A percentile compares a stretch with the other conserved stretches of the same genome.
These are phyloP conservation scores for Brienomyrus longianalis DNA, from an alignment of 2,113 vertebrate genomes.

Conservation along the genomic window DNA sequence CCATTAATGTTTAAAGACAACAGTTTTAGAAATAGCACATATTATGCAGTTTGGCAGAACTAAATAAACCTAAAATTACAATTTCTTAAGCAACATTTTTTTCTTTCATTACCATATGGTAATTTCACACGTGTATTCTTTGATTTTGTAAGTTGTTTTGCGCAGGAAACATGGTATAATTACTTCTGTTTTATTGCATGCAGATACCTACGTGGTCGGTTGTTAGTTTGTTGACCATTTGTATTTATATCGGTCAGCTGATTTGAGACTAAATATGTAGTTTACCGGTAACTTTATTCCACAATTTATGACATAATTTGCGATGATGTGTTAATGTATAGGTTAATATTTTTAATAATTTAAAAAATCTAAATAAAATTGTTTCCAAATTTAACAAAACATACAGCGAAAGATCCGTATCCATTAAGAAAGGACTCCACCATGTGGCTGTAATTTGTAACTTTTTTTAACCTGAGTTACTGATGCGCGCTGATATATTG, in stretches of 20 bases:
- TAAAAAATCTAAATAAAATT: neutral
- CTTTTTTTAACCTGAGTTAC: neutral
- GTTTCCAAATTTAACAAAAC: neutral
- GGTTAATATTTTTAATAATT: neutral
- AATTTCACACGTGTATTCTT: neutral
- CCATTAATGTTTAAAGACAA: neutral
- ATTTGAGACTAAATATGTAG: neutral
- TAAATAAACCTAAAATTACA: neutral
- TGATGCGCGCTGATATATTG: neutral
- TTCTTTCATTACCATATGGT: neutral
- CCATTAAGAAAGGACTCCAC: neutral
- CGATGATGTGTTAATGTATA: neutral
- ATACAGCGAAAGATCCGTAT: neutral
- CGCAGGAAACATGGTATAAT: neutral
- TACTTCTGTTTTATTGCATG: neutral
- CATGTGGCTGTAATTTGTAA: neutral
- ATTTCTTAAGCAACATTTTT: neutral
- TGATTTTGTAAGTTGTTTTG: neutral
- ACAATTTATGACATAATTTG: neutral
- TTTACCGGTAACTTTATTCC: neutral
- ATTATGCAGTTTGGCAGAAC: neutral
- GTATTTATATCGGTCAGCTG: neutral
- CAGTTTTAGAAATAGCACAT: neutral
- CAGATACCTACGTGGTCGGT: neutral
- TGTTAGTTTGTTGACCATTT: neutral